phyloP scores from a whole-genome alignment of 2,797 vertebrate species.

The Iguana delicatissima region DNA sequence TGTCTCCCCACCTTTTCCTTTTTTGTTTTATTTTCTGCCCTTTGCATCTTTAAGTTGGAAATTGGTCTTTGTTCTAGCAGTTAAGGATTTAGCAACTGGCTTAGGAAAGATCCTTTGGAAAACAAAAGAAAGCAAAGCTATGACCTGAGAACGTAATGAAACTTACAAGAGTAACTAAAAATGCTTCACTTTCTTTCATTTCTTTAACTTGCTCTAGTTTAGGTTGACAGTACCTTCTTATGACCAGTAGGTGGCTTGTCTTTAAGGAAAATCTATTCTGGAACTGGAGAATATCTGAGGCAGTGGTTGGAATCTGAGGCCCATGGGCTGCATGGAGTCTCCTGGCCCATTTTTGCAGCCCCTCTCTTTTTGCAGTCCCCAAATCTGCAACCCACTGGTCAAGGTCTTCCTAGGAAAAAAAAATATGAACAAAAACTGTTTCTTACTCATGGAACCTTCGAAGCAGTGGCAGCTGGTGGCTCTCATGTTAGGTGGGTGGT shows the following conservation, averaged over 20 bases:
- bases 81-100: constrained; percentile 43
- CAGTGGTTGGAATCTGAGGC: no score
- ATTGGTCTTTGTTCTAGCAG: constrained; percentile 69
- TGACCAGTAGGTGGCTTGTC: constrained; percentile 17
- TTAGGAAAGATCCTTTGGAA: constrained; percentile 57
- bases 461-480: no score
- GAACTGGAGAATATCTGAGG: constrained; percentile 22
- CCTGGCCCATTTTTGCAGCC: no score
- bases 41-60: constrained; percentile 67
- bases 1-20: constrained; percentile 34
- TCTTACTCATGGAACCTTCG: no score
- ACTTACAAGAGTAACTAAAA: neutral
- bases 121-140: constrained; percentile 45
- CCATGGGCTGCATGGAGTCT: no score
- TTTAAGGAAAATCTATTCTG: constrained; percentile 4
- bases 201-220: neutral
- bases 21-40: constrained; percentile 58
- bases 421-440: no score
- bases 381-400: no score
- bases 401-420: no score
- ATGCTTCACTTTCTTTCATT: constrained; percentile 20
- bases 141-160: neutral
- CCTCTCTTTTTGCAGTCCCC: no score
- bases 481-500: no score
- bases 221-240: constrained; percentile 48